Base-by-base conservation (phyloP, 2,888 invertebrate species). In the Troides oblongomaculatus region DNA sequence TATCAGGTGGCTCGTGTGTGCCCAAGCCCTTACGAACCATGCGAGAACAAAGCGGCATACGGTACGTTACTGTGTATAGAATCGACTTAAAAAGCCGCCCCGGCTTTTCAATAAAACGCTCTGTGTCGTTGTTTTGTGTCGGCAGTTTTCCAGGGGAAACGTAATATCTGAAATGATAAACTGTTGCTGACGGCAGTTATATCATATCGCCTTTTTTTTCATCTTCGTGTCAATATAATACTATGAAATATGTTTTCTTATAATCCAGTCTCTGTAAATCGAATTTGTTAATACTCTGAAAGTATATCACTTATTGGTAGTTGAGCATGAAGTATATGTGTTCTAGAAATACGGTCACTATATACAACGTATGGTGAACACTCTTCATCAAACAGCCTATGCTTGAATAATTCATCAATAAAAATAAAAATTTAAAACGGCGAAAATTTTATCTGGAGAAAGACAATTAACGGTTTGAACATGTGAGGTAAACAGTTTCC, bases 1-100 rank as follows among this genome's bases (percentile, higher is more conserved):
- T 83, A 84, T 84, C 87, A 86, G 86, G 87, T 87, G 84, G 83
- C 80, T 80, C 78, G 78, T 86, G 85, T 88, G 84, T 89, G 82
- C 83, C 79, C 83, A 85, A 79, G 81, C 83, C 82, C 88, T 88
- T 82, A 75, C 69, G 72, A 73, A 75, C 72, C 81, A 21, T 78
- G 78, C 76, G 83, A 69, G 80, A 88, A 89, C 88, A 89, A 87
- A 87, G 86, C 83, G 79, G 74, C 74, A 79, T 82, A 84, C 83
- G 81, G 80, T 85, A 80, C 84, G 73, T 72, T 72, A 72, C 76
- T 73, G 75, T 74, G 74, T 77, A 71, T 70, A 74, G 75, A 78
- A 77, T 76, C 76, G 75, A 75, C 75, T 76, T 78, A 77, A 76
- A 78, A 77, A 73, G 77, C 77, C 74, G 74, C 72, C 75, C 74